A percentile compares a stretch with the other conserved stretches of the same genome.
phyloP scores from a whole-genome alignment of 2,797 vertebrate genomes.

The Knipowitschia caucasica region DNA sequence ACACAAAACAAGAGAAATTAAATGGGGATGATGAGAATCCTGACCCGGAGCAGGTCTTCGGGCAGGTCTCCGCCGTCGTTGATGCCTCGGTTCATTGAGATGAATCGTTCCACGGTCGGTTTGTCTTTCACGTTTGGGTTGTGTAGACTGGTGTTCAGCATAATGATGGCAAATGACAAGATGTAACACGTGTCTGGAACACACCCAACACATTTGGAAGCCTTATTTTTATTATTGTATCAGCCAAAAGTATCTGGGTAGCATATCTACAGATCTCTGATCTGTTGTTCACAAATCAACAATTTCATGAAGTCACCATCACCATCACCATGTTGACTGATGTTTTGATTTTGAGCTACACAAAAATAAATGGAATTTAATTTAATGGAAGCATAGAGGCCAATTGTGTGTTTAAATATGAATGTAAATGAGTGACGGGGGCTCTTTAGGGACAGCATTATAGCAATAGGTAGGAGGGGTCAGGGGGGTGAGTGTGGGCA shows the following conservation, averaged over 20 bases:
- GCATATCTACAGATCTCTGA: no score
- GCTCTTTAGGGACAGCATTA: conserved; percentile 36
- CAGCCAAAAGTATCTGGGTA: no score
- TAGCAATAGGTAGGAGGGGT: conserved; percentile 47
- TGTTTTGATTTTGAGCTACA: no score
- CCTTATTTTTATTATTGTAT: no score
- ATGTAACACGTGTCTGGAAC: conserved; percentile 91
- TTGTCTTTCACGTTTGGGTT: conserved; percentile 98
- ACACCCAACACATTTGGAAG: conserved; percentile 37
- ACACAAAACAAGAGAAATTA: neutral
- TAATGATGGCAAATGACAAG: conserved; percentile 95
- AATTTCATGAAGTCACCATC: no score
- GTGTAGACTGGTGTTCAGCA: conserved; percentile 97
- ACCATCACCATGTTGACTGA: no score
- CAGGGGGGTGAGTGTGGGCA: conserved; percentile 41
- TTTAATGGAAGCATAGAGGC: conserved; percentile 24
- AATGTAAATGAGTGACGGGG: conserved; percentile 54
- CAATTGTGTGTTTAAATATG: conserved; percentile 47
- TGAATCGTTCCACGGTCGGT: conserved; percentile 87
- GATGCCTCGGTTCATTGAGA: conserved; percentile 96
- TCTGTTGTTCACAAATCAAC: no score
- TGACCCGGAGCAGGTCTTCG: conserved; percentile 90
- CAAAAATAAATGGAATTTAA: no score
- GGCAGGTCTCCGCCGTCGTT: conserved; percentile 93
- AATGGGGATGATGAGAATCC: conserved; percentile 13